A percentile compares a stretch with the other conserved stretches of the same genome.
Conservation (phyloP, 2,113 vertebrate species). For the Micronycteris hirsuta region DNA sequence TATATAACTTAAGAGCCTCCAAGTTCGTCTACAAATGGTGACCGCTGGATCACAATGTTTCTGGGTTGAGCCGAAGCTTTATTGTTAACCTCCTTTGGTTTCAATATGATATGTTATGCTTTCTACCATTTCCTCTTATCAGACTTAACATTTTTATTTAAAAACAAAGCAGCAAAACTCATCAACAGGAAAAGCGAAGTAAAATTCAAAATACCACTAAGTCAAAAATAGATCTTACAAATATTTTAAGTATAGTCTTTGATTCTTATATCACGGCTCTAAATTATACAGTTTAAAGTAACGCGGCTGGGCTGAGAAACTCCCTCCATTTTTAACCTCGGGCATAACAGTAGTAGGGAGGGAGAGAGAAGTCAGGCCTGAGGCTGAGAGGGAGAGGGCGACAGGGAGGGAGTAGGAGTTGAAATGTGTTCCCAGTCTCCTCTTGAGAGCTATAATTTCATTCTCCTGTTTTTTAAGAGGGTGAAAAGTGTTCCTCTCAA, state of each 20-base stretch:
- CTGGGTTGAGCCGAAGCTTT: background rate
- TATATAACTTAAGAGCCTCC: background rate
- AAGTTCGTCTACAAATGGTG: background rate
- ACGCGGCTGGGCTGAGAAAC: slow-evolving; percentile 38
- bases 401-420: background rate
- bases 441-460: slow-evolving; percentile 60
- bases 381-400: background rate
- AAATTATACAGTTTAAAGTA: slow-evolving; percentile 57
- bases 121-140: background rate
- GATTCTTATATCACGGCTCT: slow-evolving; percentile 46
- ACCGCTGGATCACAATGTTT: background rate
- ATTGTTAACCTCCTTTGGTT: background rate
- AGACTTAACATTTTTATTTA: background rate
- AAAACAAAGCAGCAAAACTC: slow-evolving; percentile 10
- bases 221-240: slow-evolving; percentile 61
- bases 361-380: background rate
- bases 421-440: background rate
- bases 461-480: background rate
- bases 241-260: slow-evolving; percentile 59
- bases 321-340: slow-evolving; percentile 38
- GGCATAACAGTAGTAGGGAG: background rate
- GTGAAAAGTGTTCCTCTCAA: background rate
- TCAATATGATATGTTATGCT: background rate
- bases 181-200: slow-evolving; percentile 25
- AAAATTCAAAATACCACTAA: slow-evolving; percentile 46